Evolutionary conservation across 2,888 invertebrate species (phyloP).

Genomic region (Ichneumon xanthorius): DNA sequence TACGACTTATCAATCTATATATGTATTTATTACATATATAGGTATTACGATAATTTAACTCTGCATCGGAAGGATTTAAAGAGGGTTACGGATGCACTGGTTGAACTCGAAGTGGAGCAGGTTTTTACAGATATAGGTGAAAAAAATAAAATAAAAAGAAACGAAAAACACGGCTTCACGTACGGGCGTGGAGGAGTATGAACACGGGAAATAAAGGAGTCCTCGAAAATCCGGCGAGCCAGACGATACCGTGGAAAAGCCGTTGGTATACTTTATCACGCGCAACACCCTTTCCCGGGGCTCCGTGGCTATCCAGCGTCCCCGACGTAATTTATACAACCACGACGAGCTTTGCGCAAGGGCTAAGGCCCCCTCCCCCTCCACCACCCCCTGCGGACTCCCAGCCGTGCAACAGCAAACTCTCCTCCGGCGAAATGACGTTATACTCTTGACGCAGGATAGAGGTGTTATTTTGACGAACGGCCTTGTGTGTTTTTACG

Average conservation of each 20-base stretch:
- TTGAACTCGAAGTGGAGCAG: neutral
- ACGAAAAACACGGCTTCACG: neutral
- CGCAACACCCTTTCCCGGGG: conserved; percentile 57
- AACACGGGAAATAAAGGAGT: conserved; percentile 57
- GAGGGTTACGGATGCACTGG: neutral
- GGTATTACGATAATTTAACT: neutral
- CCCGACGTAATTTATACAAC: conserved; percentile 74
- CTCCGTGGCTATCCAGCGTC: conserved; percentile 55
- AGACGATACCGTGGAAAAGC: conserved; percentile 59
- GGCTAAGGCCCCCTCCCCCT: conserved; percentile 43
- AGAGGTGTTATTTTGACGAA: conserved; percentile 76
- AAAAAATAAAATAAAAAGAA: neutral
- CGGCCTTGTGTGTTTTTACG: conserved; percentile 65
- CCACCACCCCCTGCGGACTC: conserved; percentile 1
- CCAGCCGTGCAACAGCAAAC: conserved; percentile 27
- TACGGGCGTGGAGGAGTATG: conserved; percentile 25
- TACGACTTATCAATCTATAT: conserved; percentile 34
- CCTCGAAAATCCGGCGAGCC: conserved; percentile 56
- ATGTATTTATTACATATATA: neutral
- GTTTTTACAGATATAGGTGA: neutral
- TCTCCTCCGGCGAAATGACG: conserved; percentile 47
- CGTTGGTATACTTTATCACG: conserved; percentile 65
- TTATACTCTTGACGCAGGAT: conserved; percentile 72
- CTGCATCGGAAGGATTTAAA: conserved; percentile 22
- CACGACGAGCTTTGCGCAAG: conserved; percentile 65